phyloP scores from a whole-genome alignment of 53 echinoderm and acorn worm species.

The Mesocentrotus franciscanus region DNA sequence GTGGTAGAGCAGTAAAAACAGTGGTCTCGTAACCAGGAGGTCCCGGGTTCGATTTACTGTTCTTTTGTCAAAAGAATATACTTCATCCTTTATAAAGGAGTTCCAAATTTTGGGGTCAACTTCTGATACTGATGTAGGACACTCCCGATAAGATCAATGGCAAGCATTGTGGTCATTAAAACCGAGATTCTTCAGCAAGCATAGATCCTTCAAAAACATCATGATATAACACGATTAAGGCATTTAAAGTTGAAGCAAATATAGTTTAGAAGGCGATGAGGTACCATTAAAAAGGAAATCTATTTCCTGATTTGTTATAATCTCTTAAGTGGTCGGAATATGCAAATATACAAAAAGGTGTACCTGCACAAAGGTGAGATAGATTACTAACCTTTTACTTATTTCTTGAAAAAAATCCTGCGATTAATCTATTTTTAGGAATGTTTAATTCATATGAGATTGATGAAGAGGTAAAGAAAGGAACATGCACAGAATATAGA shows the following conservation, averaged over 20 bases:
- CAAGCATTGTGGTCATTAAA: too few relatives aligned
- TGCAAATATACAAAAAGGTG: neutral
- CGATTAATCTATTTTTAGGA: neutral
- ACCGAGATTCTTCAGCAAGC: too few relatives aligned
- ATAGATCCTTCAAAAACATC: neutral
- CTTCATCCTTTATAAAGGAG: too few relatives aligned
- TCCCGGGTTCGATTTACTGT: too few relatives aligned
- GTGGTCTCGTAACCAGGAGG: too few relatives aligned
- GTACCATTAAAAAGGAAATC: neutral
- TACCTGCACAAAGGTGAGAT: neutral
- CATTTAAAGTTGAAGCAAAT: neutral
- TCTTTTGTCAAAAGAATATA: too few relatives aligned
- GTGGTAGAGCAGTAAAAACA: too few relatives aligned
- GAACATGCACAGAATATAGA: neutral
- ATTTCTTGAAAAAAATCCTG: neutral
- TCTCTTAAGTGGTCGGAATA: neutral
- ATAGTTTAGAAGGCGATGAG: neutral
- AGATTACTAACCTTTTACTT: neutral
- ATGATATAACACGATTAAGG: neutral
- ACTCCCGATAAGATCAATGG: too few relatives aligned
- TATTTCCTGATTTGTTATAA: neutral
- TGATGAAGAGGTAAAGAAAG: neutral
- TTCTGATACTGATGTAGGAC: too few relatives aligned
- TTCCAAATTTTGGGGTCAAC: too few relatives aligned
- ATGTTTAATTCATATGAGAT: neutral